Conservation (phyloP, 2,888 invertebrate species). For the Meteorus cinctellus region DNA sequence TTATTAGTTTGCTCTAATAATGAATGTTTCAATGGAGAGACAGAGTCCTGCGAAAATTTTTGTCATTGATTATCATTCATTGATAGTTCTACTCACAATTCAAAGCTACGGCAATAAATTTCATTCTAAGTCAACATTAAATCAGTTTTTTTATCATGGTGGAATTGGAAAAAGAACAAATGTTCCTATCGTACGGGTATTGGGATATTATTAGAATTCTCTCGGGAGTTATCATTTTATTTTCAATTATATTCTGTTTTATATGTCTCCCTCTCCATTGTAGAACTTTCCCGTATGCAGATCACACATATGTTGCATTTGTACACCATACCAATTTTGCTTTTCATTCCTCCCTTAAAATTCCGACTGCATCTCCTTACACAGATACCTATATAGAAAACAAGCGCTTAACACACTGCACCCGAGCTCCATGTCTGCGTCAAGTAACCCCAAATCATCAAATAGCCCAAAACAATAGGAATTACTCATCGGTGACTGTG, state of each 20-base stretch:
- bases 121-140: not conserved
- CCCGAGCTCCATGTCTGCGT: not conserved
- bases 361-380: not conserved
- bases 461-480: not conserved
- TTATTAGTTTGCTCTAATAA: too few relatives aligned
- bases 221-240: not conserved
- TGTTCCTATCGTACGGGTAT: not conserved
- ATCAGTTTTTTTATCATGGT: not conserved
- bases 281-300: not conserved
- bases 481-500: not conserved
- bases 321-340: not conserved
- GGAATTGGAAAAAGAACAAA: not conserved
- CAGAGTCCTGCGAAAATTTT: not conserved
- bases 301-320: not conserved
- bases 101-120: not conserved
- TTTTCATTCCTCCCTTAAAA: not conserved
- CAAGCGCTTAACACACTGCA: too few relatives aligned
- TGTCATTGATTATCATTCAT: not conserved
- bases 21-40: too few relatives aligned
- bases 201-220: not conserved
- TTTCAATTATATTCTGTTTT: not conserved
- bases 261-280: not conserved
- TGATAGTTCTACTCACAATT: not conserved
- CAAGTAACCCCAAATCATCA: not conserved
- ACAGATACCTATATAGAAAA: too few relatives aligned